Evolutionary conservation across 1,140 invertebrate genomes (phyloP).

Genomic region (Drosophila nasuta): DNA sequence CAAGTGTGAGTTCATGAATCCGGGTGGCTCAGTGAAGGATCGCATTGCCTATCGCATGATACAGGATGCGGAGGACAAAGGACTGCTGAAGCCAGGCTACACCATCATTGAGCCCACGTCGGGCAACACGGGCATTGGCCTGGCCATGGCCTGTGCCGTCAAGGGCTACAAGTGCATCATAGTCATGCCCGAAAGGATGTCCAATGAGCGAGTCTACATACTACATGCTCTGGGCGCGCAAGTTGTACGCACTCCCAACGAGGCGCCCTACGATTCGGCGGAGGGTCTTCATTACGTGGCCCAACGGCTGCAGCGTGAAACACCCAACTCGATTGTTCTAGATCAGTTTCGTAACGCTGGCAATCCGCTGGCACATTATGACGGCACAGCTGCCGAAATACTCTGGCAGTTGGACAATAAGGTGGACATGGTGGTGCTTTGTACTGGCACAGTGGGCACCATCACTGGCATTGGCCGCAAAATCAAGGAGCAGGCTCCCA

Average conservation of each 20-base stretch:
- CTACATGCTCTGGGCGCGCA: conserved; percentile 96
- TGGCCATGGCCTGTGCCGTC: conserved; percentile 97
- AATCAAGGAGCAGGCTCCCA: conserved; percentile 91
- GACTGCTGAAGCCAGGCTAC: conserved; percentile 94
- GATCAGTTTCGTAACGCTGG: conserved; percentile 90
- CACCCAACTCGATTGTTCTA: conserved; percentile 96
- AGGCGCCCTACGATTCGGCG: conserved; percentile 94
- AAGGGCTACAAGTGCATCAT: conserved; percentile 98
- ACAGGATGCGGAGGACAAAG: conserved; percentile 95
- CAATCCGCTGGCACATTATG: conserved; percentile 97
- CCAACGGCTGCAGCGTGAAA: conserved; percentile 91
- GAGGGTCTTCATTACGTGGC: conserved; percentile 97
- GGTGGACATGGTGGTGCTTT: conserved; percentile 92
- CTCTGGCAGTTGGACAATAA: conserved; percentile 91
- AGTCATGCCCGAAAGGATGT: conserved; percentile 99
- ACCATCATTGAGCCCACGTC: conserved; percentile 99
- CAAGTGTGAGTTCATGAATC: conserved; percentile 99
- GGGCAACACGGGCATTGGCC: conserved; percentile 97
- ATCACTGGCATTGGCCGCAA: conserved; percentile 94
- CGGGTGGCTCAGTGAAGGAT: conserved; percentile 99
- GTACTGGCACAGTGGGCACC: conserved; percentile 97
- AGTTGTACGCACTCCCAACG: conserved; percentile 97
- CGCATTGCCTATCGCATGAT: conserved; percentile 98
- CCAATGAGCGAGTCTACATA: conserved; percentile 97
- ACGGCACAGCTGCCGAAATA: conserved; percentile 95